Evolutionary conservation across 2,797 vertebrate species (phyloP).

Genomic region (Cossypha dichroa): DNA sequence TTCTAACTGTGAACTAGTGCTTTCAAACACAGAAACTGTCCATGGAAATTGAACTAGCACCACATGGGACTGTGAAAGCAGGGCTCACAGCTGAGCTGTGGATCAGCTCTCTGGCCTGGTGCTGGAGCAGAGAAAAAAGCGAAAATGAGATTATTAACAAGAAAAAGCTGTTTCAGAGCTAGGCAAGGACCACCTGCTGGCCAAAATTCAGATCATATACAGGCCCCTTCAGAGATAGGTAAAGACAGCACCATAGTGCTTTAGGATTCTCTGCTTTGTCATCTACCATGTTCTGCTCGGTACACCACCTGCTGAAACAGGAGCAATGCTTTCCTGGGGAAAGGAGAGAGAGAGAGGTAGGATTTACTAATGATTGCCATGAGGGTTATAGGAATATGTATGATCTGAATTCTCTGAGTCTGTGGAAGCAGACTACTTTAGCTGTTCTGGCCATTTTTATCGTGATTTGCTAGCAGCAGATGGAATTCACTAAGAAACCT

Average conservation of each 20-base stretch:
- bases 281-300: not conserved
- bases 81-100: not conserved
- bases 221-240: not conserved
- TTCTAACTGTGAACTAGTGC: not conserved
- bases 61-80: not conserved
- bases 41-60: not conserved
- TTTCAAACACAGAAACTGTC: not conserved
- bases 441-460: not conserved
- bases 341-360: not conserved
- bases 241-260: not conserved
- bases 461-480: not conserved
- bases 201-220: not conserved
- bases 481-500: not conserved
- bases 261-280: not conserved
- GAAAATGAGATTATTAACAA: not conserved
- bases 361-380: not conserved
- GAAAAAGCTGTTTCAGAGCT: not conserved
- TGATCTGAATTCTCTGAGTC: not conserved
- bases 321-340: not conserved
- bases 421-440: not conserved
- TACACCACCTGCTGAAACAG: not conserved
- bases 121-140: rapidly evolving
- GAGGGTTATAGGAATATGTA: not conserved
- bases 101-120: not conserved
- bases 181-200: not conserved